Evolutionary conservation across 2,888 invertebrate species (phyloP).

Genomic region (Cactoblastis cactorum): DNA sequence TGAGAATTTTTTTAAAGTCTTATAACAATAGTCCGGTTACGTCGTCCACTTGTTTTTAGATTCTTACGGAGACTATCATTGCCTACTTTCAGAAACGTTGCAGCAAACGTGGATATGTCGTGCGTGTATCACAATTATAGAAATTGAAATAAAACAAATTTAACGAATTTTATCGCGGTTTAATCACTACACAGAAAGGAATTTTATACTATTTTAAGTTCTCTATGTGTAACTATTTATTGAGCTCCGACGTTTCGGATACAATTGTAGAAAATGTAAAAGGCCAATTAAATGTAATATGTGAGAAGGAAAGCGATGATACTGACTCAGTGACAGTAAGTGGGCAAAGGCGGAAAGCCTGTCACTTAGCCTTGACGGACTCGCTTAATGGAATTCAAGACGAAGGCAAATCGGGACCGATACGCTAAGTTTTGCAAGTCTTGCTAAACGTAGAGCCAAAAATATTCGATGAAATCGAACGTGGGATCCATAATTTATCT

Average conservation of each 20-base stretch:
- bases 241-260: no score
- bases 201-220: no score
- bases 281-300: slow-evolving; percentile 4
- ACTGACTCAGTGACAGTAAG: slow-evolving; percentile 27
- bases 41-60: slow-evolving; percentile 20
- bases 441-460: slow-evolving; percentile 43
- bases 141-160: no score
- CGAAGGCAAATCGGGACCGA: slow-evolving; percentile 25
- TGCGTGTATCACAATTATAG: slow-evolving; percentile 1
- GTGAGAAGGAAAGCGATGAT: slow-evolving; percentile 26
- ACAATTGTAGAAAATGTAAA: slow-evolving; percentile 6
- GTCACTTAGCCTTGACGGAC: slow-evolving; percentile 25
- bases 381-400: slow-evolving; percentile 31
- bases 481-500: slow-evolving; percentile 68
- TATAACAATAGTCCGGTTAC: slow-evolving; percentile 49
- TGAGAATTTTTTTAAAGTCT: slow-evolving; percentile 40
- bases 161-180: no score
- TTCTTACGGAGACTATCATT: slow-evolving; percentile 21
- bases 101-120: slow-evolving; percentile 29
- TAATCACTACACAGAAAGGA: no score
- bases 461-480: slow-evolving; percentile 58
- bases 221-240: no score
- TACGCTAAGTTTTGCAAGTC: slow-evolving; percentile 31
- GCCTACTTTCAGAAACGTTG: slow-evolving; percentile 21
- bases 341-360: slow-evolving; percentile 32